Base-by-base conservation (phyloP, 2,797 vertebrate genomes). In the Bovichtus diacanthus region DNA sequence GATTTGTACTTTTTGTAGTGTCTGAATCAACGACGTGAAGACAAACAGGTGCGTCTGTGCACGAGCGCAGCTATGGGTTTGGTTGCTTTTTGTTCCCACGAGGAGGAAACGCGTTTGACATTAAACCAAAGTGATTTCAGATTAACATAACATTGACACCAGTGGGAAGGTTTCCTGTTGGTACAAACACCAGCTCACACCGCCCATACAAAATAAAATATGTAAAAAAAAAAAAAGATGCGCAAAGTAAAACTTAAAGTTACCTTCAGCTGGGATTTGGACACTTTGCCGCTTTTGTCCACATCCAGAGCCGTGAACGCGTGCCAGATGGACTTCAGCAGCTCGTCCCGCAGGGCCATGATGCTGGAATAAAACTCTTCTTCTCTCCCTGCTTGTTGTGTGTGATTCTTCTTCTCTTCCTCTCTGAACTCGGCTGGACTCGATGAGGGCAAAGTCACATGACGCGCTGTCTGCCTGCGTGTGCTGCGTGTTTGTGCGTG, bases 251-350 rank as follows among this genome's bases (percentile, higher is more conserved):
- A 44, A 5, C 27, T n/a, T 93, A 2, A 4, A 25, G 10, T 88
- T 94, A 97, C 98, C 96, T 99, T 99, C 2, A 99, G 94, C 84
- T 99, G 98, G 1, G 98, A 99, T 86, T 99, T 99, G 83, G 98
- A 99, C 6, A 99, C 98, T 85, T 99, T 99, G n/a, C 97, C 98
- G 87, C 97, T 97, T 72, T 93, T 95, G 92, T 99, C 98, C 84
- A 98, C 84, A 71, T 99, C 98, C 84, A 99, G 94, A 0, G 98
- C 96, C 0, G 97, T 98, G 82, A 99, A 99, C 2, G 98, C 97
- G 81, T 99, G 97, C 98, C 98, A 99, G 79, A 99, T 99, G 23
- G 97, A 93, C 91, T 98, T 98, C 0, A 99, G 84, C 63, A 99
- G 95, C 47, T 99, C 97, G 71, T 97, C 97, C 82, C 96, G 95